These are phyloP conservation scores for Jaculus jaculus DNA, from an alignment of 2,113 vertebrate genomes.

Conservation along the genomic window DNA sequence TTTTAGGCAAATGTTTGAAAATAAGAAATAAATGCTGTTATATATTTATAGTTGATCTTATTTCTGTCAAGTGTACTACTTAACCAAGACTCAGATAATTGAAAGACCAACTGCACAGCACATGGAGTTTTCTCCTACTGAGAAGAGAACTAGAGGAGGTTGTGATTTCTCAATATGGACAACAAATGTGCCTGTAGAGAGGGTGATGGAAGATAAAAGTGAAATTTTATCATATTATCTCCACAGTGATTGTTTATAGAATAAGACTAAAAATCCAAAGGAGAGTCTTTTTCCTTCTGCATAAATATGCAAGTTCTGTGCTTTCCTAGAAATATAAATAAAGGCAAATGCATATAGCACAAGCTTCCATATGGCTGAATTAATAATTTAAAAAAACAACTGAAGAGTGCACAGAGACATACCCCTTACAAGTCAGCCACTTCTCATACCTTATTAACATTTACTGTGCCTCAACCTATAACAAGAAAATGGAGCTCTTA, in stretches of 20 bases:
- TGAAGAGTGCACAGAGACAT: background rate
- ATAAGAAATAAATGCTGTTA: background rate
- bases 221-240: conserved; percentile 52
- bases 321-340: conserved; percentile 73
- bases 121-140: background rate
- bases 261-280: conserved; percentile 63
- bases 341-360: conserved; percentile 46
- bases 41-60: conserved; percentile 57
- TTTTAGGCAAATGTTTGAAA: conserved; percentile 44
- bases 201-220: conserved; percentile 60
- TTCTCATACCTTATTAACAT: conserved; percentile 79
- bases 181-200: conserved; percentile 58
- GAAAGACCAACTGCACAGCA: conserved; percentile 34
- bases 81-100: conserved; percentile 42
- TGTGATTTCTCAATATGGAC: conserved; percentile 66
- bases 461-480: conserved; percentile 79
- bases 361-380: conserved; percentile 53
- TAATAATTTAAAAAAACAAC: conserved; percentile 72
- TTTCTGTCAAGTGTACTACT: background rate
- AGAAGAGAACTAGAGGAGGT: conserved; percentile 71
- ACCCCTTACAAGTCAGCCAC: background rate
- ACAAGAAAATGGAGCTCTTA: conserved; percentile 70
- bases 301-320: conserved; percentile 40
- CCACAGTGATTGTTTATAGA: conserved; percentile 55
- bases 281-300: conserved; percentile 47